Conservation (phyloP, 2,113 vertebrate genomes). For the Hippolais icterina region DNA sequence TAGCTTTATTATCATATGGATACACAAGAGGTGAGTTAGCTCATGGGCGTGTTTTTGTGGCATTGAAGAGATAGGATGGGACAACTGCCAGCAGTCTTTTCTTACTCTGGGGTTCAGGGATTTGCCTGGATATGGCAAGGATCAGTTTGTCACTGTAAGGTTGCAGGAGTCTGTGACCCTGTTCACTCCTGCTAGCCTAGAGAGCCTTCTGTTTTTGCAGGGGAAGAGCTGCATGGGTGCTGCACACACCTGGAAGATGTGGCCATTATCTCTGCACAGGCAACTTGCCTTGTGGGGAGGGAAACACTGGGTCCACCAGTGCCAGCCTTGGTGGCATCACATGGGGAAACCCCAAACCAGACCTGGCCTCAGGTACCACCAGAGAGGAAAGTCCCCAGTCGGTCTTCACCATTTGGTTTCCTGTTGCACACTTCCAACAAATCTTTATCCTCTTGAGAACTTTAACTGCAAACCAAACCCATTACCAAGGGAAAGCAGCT, state of each 20-base stretch:
- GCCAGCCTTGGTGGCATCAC: accelerated
- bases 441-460: not conserved
- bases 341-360: accelerated
- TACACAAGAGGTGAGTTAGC: not conserved
- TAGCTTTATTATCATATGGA: not conserved
- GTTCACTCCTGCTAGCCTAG: not conserved
- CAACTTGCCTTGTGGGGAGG: accelerated
- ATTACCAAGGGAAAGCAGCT: not conserved
- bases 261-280: not conserved
- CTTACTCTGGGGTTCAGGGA: not conserved
- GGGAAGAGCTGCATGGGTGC: accelerated
- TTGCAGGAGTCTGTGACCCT: not conserved
- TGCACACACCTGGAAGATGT: not conserved
- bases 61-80: not conserved
- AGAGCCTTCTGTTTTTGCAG: not conserved
- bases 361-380: accelerated
- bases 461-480: not conserved
- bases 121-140: not conserved
- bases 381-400: not conserved
- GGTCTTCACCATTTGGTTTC: not conserved
- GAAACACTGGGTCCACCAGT: accelerated
- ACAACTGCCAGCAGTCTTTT: not conserved
- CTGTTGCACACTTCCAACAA: accelerated
- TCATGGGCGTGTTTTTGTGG: accelerated
- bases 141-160: not conserved